Evolutionary conservation across 92 coral and sea anemone genomes (phyloP), one percentile per base, ranked within the genome.

Genomic region (Palythoa caribaeorum): DNA sequence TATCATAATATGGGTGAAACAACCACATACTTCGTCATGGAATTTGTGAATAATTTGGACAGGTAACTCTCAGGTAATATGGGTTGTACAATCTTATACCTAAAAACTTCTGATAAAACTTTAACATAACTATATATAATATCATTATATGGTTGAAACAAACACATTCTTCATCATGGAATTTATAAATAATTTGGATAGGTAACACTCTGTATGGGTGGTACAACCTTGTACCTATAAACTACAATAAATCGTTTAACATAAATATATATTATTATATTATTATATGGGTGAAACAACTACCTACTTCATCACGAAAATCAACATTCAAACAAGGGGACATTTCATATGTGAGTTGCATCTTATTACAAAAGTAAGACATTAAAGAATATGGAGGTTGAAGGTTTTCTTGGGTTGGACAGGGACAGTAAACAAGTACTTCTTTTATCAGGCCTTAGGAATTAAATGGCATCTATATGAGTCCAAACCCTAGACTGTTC

Each of bases 401-500:
- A 66, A n/a, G 71, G 71, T 66, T 66, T 66, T 66, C 71, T 66
- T 66, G 71, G 71, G 71, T 66, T 66, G 71, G 71, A 66, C 71
- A 66, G 71, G 37, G 71, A 66, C 71, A 66, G 71, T 66, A 66
- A 66, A 66, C 37, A 66, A 66, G 37, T 66, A 66, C 71, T 66
- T 66, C 71, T 20, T 66, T 66, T 66, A 66, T 66, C 71, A 21
- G 71, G 71, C 71, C 71, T 66, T 66, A 66, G 71, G 71, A 66
- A 66, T 66, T 66, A 66, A 66, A 83, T 40, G 75, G 62, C 53
- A 53, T 53, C 55, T 39, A 83, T 15, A 83, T 38, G 51, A 83
- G 55, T 63, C 74, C 76, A 66, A 83, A 83, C 38, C 77, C 76
- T 66, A 77, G 87, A 66, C 63, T 66, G 39, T 66, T 83, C 28